Evolutionary conservation across 1,140 invertebrate genomes (phyloP).

Genomic region (Diorhabda sublineata): DNA sequence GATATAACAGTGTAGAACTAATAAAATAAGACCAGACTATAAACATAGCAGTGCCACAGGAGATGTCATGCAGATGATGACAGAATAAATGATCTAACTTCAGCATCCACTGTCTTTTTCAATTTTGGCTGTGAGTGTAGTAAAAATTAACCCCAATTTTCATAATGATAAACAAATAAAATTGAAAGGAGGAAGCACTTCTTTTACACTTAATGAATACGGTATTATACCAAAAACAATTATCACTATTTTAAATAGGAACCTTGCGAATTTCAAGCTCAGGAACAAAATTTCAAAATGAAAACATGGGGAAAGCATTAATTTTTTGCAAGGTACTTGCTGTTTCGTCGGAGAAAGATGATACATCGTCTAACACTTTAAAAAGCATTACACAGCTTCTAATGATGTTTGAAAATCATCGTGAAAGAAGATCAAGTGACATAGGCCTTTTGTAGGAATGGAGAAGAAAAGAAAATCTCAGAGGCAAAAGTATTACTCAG

Average conservation of each 20-base stretch:
- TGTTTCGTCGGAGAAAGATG: conserved; percentile 12
- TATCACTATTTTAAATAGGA: conserved; percentile 29
- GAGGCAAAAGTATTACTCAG: conserved; percentile 6
- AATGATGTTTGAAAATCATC: neutral
- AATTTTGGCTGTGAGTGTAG: no score
- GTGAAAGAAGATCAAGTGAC: neutral
- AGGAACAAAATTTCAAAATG: neutral
- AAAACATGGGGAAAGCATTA: conserved; percentile 10
- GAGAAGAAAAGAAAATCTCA: no score
- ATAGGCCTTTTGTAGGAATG: no score
- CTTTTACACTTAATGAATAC: conserved; percentile 5
- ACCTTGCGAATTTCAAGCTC: conserved; percentile 16
- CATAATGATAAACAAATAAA: no score
- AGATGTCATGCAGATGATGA: no score
- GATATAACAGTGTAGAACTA: no score
- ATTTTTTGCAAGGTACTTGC: conserved; percentile 10
- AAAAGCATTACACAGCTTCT: neutral
- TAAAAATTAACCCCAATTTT: no score
- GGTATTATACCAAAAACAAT: conserved; percentile 11
- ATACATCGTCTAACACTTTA: conserved; percentile 12
- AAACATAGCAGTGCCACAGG: no score
- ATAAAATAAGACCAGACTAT: no score
- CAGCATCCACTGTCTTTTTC: no score
- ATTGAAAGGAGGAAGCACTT: no score
- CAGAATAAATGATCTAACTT: no score